These are phyloP conservation scores for Phalacrocorax pelagicus DNA, from an alignment of 2,113 vertebrate species.

Conservation along the genomic window DNA sequence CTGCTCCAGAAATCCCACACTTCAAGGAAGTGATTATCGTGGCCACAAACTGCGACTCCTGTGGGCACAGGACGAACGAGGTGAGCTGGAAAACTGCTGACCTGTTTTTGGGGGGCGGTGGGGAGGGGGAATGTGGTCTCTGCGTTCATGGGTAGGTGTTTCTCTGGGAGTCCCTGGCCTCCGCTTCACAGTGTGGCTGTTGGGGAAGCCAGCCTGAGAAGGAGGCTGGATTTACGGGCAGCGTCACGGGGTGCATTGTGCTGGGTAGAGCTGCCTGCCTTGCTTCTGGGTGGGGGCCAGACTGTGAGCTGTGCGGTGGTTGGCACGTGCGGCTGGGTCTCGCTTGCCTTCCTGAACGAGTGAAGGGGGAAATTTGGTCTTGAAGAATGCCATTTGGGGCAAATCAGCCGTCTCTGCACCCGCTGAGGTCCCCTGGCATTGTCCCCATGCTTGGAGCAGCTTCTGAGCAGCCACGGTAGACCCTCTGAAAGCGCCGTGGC, in stretches of 20 bases:
- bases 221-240: rapidly evolving
- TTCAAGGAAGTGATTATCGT: slow-evolving; percentile 98
- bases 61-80: slow-evolving; percentile 93
- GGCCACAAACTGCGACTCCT: slow-evolving; percentile 93
- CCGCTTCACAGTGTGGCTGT: rapidly evolving
- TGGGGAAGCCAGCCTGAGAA: background rate
- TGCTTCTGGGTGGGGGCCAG: too few relatives aligned
- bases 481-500: rapidly evolving
- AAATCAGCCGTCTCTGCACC: rapidly evolving
- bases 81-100: slow-evolving; percentile 10
- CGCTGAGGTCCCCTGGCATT: background rate
- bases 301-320: background rate
- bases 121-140: rapidly evolving
- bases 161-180: too few relatives aligned
- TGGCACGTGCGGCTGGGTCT: background rate
- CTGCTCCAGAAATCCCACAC: slow-evolving; percentile 87
- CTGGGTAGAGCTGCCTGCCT: background rate
- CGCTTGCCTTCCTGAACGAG: background rate
- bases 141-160: rapidly evolving
- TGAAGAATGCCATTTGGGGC: background rate
- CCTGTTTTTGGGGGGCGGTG: rapidly evolving
- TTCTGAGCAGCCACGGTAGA: background rate
- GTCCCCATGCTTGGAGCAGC: rapidly evolving
- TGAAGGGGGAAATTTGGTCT: too few relatives aligned
- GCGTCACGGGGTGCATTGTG: rapidly evolving